A percentile compares a stretch with the other conserved stretches of the same genome.
These are phyloP conservation scores for Holothuria leucospilota DNA, from an alignment of 53 echinoderm and acorn worm genomes.

Conservation along the genomic window DNA sequence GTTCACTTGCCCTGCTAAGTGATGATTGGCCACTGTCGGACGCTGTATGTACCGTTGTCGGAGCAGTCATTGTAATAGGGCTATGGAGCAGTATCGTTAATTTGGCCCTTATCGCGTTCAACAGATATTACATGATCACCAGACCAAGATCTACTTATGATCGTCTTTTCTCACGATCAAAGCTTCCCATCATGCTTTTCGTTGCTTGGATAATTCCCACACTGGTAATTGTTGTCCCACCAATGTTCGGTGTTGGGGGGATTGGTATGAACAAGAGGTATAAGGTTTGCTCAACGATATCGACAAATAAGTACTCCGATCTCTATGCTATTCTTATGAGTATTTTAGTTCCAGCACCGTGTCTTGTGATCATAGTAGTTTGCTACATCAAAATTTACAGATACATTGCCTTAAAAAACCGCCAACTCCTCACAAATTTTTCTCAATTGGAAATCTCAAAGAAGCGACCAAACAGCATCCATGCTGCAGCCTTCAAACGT, in stretches of 20 bases:
- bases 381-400: constrained; percentile 59
- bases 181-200: constrained; percentile 52
- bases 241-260: constrained; percentile 56
- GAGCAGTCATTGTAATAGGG: constrained; percentile 40
- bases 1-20: constrained; percentile 50
- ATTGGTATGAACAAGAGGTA: constrained; percentile 63
- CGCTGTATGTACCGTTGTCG: constrained; percentile 54
- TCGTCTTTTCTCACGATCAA: constrained; percentile 42
- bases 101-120: constrained; percentile 4
- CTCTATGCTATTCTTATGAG: constrained; percentile 49
- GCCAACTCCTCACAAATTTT: constrained; percentile 52
- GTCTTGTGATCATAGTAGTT: constrained; percentile 54
- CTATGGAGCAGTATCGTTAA: constrained; percentile 59
- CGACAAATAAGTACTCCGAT: constrained; percentile 51
- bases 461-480: not conserved
- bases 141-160: constrained; percentile 36
- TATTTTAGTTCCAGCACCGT: constrained; percentile 49
- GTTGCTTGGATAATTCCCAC: constrained; percentile 61
- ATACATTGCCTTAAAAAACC: constrained; percentile 38
- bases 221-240: constrained; percentile 29
- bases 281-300: constrained; percentile 56
- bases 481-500: constrained; percentile 39
- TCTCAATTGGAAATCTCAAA: not conserved
- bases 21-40: constrained; percentile 62
- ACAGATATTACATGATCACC: constrained; percentile 61